These are phyloP conservation scores for Drosophila tropicalis DNA, from an alignment of 1,140 invertebrate genomes.

Conservation along the genomic window DNA sequence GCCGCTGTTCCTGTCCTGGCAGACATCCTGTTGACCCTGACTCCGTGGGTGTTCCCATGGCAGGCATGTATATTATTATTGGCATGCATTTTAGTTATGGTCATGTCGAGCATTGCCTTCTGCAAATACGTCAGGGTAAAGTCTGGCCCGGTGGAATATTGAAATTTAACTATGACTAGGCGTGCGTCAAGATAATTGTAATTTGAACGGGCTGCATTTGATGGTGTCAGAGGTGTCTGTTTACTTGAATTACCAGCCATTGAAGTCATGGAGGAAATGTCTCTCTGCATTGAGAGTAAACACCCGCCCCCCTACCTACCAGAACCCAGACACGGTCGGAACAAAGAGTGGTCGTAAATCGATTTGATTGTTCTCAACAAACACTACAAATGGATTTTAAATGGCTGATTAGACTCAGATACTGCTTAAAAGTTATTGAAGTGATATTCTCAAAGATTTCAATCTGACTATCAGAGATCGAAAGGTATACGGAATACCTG, in stretches of 20 bases:
- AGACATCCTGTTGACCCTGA: constrained; percentile 44
- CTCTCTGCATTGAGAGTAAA: background rate
- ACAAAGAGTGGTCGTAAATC: background rate
- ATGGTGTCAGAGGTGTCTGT: constrained; percentile 11
- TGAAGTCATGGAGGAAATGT: background rate
- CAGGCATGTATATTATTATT: constrained; percentile 27
- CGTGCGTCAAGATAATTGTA: constrained; percentile 40
- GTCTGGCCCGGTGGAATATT: constrained; percentile 25
- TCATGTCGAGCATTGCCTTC: constrained; percentile 25
- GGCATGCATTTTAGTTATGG: constrained; percentile 47
- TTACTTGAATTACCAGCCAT: constrained; percentile 5
- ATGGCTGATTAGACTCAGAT: constrained; percentile 6
- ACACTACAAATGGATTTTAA: constrained; percentile 6
- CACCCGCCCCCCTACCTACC: background rate
- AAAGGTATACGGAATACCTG: too few relatives aligned
- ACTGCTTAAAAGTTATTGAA: background rate
- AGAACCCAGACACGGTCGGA: background rate
- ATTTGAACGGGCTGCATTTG: constrained; percentile 32
- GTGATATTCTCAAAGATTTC: background rate
- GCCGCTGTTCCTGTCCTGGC: constrained; percentile 32
- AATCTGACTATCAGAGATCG: background rate
- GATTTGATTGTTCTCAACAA: constrained; percentile 1
- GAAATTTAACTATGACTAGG: constrained; percentile 28
- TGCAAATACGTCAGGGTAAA: constrained; percentile 17
- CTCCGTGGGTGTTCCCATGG: constrained; percentile 26